These are phyloP conservation scores for Solenopsis invicta DNA, from an alignment of 1,140 invertebrate species.

Conservation along the genomic window DNA sequence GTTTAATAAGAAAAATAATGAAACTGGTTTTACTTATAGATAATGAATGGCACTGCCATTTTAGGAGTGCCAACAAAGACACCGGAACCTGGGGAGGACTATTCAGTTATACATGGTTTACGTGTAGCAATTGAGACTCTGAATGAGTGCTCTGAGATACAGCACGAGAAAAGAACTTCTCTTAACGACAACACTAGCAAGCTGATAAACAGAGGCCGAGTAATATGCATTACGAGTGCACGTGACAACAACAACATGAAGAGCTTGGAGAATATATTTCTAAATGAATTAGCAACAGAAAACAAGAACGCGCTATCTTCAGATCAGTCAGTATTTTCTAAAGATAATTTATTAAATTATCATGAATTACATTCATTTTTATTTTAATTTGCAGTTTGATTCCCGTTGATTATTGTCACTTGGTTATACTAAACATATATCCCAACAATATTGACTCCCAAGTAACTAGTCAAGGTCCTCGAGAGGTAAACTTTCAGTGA, in stretches of 20 bases:
- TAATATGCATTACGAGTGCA: conserved; percentile 96
- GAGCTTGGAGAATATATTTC: conserved; percentile 94
- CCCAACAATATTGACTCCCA: conserved; percentile 92
- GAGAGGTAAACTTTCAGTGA: conserved; percentile 87
- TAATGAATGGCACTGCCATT: conserved; percentile 91
- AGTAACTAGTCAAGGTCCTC: conserved; percentile 90
- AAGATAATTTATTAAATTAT: conserved; percentile 37
- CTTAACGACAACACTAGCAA: conserved; percentile 88
- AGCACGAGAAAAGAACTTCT: conserved; percentile 88
- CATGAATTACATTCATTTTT: conserved; percentile 12
- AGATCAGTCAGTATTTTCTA: conserved; percentile 87
- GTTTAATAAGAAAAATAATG: neutral
- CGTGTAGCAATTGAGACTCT: conserved; percentile 95
- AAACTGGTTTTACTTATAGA: conserved; percentile 81
- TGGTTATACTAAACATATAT: conserved; percentile 95
- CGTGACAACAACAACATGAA: conserved; percentile 94
- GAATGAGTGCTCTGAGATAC: conserved; percentile 93
- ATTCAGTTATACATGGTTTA: conserved; percentile 94
- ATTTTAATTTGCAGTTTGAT: conserved; percentile 88
- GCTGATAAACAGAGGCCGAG: conserved; percentile 91
- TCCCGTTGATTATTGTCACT: conserved; percentile 94
- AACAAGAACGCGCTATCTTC: conserved; percentile 91
- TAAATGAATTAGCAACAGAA: conserved; percentile 92
- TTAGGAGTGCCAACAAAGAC: conserved; percentile 90
- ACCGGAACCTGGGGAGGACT: conserved; percentile 88